phyloP scores from a whole-genome alignment of 2,888 invertebrate genomes.

The Catocala fraxini region DNA sequence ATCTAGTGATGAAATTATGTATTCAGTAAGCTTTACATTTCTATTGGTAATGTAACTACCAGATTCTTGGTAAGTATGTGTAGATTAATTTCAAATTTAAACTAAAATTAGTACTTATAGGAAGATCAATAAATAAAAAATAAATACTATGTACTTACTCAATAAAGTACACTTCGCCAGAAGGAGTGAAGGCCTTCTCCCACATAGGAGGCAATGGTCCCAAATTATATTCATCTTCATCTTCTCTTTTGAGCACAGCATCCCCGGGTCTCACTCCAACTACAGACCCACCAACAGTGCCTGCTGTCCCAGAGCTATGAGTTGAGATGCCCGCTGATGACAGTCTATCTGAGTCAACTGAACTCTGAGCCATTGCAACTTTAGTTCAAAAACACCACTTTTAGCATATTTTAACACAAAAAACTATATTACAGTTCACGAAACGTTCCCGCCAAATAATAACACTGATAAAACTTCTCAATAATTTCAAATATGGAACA shows the following conservation, averaged over 20 bases:
- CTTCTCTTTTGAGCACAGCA: slow-evolving; percentile 79
- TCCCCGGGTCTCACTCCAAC: slow-evolving; percentile 81
- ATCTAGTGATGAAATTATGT: too few relatives aligned
- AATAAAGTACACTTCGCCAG: slow-evolving; percentile 98
- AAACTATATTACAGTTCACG: slow-evolving; percentile 19
- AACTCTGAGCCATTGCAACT: slow-evolving; percentile 77
- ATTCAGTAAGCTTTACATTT: too few relatives aligned
- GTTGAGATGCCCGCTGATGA: slow-evolving; percentile 84
- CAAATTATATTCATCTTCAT: slow-evolving; percentile 92
- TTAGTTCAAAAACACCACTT: slow-evolving; percentile 32
- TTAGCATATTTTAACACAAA: slow-evolving; percentile 38
- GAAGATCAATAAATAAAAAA: background rate
- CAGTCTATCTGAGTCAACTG: slow-evolving; percentile 82
- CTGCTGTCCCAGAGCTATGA: slow-evolving; percentile 83
- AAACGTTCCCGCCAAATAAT: slow-evolving; percentile 39
- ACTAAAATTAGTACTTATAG: too few relatives aligned
- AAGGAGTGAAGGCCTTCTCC: slow-evolving; percentile 99
- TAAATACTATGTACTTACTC: slow-evolving; percentile 90
- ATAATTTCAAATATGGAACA: slow-evolving; percentile 49
- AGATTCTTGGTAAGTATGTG: too few relatives aligned
- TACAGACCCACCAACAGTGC: slow-evolving; percentile 81
- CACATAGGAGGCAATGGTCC: slow-evolving; percentile 98
- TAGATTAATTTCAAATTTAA: too few relatives aligned
- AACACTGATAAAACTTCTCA: slow-evolving; percentile 16
- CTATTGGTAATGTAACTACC: too few relatives aligned